Base-by-base conservation (phyloP, 2,888 invertebrate species). In the Epinotia nisella region DNA sequence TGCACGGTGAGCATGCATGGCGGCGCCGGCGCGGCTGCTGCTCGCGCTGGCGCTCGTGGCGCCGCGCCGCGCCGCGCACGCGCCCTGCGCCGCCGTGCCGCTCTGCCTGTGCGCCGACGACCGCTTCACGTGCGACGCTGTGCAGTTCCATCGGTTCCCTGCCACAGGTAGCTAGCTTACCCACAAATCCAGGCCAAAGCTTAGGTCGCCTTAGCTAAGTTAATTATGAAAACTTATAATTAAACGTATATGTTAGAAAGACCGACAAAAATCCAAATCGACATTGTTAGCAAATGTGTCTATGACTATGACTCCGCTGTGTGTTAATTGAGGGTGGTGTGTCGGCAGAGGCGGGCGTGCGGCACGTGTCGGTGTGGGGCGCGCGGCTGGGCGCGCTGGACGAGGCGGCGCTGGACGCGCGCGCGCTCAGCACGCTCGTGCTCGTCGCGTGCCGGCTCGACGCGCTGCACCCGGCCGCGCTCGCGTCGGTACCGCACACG, bases 401-500 rank as follows among this genome's bases (percentile, higher is more conserved):
- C 80, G 96, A 96, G 82, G 96, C 96, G 84, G 96, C 96, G 78
- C 94, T 97, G 83, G 96, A 95, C 80, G 95, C 95, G 76, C 94
- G 95, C 77, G 94, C 95, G 76, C 94, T 97, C 79, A 96, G 96
- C 86, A 96, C 97, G 70, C 94, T 97, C 66, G 95, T 97, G 81
- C 92, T 97, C 80, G 96, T 96, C 92, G 96, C 96, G 93, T 96
- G 97, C 89, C 95, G 94, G 80, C 94, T 97, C 81, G 95, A 96
- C 85, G 95, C 94, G 85, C 94, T 97, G 80, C 95, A 96, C 41
- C 95, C 96, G 74, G 94, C 95, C 83, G 95, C 96, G 76, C 95
- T 97, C 84, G 94, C 95, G 97, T 97, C 91, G 94, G 85, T 81
- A 74, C 61, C 64, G 2, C 29, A 11, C 10, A 53, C 9, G 3